These are phyloP conservation scores for Octomys mimax DNA, from an alignment of 2,797 vertebrate species.

Conservation along the genomic window DNA sequence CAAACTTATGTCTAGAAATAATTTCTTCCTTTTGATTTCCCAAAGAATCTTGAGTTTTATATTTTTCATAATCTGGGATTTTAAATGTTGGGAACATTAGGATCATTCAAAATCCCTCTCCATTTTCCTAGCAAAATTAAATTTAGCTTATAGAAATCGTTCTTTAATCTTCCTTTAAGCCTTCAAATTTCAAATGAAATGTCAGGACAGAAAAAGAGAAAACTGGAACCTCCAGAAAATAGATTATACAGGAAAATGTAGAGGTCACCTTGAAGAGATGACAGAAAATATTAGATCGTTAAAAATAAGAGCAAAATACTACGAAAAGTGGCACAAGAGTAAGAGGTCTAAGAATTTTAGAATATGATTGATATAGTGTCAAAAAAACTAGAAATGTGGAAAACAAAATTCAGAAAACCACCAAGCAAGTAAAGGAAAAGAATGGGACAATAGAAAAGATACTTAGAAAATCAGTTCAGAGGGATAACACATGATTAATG, in stretches of 20 bases:
- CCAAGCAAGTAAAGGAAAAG: neutral
- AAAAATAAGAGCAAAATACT: constrained; percentile 16
- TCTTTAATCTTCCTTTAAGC: constrained; percentile 9
- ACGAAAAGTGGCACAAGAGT: neutral
- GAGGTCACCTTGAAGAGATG: neutral
- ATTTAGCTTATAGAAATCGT: constrained; percentile 28
- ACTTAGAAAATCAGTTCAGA: neutral
- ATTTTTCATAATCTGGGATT: constrained; percentile 31
- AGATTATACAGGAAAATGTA: neutral
- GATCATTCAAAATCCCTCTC: neutral
- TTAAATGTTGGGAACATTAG: constrained; percentile 34
- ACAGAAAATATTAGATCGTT: neutral
- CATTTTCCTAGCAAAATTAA: constrained; percentile 23
- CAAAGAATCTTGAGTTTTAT: constrained; percentile 39
- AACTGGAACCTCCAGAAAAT: constrained; percentile 5
- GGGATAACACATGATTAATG: neutral
- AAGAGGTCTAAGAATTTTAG: constrained; percentile 9
- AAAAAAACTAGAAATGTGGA: neutral
- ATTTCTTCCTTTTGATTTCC: constrained; percentile 71
- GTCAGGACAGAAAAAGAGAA: neutral
- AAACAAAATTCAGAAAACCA: constrained; percentile 30
- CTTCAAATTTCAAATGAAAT: constrained; percentile 48
- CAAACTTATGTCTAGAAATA: constrained; percentile 78
- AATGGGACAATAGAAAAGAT: neutral
- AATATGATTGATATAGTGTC: neutral